phyloP scores from a whole-genome alignment of 2,888 invertebrate species.

The Hypolimnas misippus region DNA sequence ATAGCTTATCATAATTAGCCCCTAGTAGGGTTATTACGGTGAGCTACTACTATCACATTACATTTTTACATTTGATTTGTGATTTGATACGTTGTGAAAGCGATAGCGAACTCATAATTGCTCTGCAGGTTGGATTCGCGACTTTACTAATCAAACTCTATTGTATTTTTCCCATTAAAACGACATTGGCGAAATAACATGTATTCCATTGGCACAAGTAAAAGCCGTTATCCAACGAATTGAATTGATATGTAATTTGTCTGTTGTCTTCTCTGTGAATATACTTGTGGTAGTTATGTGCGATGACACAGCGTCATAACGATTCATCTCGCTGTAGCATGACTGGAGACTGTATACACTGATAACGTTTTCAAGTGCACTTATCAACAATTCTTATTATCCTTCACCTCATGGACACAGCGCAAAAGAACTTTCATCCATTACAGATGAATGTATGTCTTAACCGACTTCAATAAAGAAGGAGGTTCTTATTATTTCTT shows the following conservation, averaged over 20 bases:
- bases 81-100: too few species aligned
- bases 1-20: too few species aligned
- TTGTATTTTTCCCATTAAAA: too few species aligned
- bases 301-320: conserved; percentile 13
- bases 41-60: too few species aligned
- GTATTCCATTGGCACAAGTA: not conserved
- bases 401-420: not conserved
- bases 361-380: conserved; percentile 13
- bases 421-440: not conserved
- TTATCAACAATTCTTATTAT: conserved; percentile 9
- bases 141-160: too few species aligned
- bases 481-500: too few species aligned
- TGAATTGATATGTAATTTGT: not conserved
- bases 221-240: too few species aligned
- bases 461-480: too few species aligned
- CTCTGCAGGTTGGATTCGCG: too few species aligned
- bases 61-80: too few species aligned
- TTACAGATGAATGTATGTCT: not conserved
- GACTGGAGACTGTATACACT: not conserved
- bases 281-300: not conserved
- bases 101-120: too few species aligned
- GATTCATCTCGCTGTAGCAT: not conserved
- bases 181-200: not conserved
- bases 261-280: not conserved
- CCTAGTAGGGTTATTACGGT: too few species aligned